Conservation (phyloP, 2,888 invertebrate species). For the Lithophane leautieri region DNA sequence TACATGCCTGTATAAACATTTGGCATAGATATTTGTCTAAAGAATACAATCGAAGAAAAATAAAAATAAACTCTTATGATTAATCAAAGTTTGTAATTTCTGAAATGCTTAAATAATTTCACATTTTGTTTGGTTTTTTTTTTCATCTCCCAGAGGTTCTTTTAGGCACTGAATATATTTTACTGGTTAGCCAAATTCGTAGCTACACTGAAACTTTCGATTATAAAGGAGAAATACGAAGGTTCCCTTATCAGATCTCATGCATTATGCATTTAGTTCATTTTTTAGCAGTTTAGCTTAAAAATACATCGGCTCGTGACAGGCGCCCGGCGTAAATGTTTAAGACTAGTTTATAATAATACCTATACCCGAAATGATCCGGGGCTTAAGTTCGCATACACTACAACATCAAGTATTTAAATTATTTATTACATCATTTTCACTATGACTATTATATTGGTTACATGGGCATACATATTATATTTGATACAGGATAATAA, state of each 20-base stretch:
- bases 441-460: conserved; percentile 79
- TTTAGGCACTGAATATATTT: conserved; percentile 82
- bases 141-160: conserved; percentile 83
- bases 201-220: conserved; percentile 67
- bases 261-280: conserved; percentile 51
- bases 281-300: conserved; percentile 67
- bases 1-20: conserved; percentile 85
- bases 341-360: conserved; percentile 83
- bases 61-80: conserved; percentile 83
- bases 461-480: conserved; percentile 78
- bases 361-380: conserved; percentile 80
- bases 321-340: conserved; percentile 72
- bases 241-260: conserved; percentile 69
- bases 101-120: conserved; percentile 80
- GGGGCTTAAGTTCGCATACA: conserved; percentile 76
- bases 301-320: conserved; percentile 68
- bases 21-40: conserved; percentile 83
- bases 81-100: conserved; percentile 82
- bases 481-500: conserved; percentile 71
- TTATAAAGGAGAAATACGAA: conserved; percentile 54
- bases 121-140: conserved; percentile 77
- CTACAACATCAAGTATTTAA: conserved; percentile 82
- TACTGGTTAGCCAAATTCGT: conserved; percentile 77
- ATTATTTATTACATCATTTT: conserved; percentile 74
- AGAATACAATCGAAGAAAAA: conserved; percentile 79